Evolutionary conservation across 2,888 invertebrate genomes (phyloP).

Genomic region (Stenotaenia linearis): DNA sequence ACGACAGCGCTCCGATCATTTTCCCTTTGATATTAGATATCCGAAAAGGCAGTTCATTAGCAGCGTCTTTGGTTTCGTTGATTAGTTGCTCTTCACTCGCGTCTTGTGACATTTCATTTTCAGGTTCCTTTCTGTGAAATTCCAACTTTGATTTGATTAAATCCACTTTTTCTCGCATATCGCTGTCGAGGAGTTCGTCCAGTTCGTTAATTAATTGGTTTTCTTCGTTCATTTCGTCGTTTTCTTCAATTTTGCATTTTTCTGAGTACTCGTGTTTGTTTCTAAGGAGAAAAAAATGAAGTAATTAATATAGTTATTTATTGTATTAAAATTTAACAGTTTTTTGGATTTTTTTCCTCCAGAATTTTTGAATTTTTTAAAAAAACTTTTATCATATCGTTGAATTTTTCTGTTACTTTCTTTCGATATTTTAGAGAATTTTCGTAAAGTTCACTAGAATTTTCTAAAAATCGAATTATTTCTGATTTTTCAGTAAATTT

Average conservation of each 20-base stretch:
- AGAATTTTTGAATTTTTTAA: too few species aligned
- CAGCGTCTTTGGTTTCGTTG: not conserved
- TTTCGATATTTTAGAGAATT: too few species aligned
- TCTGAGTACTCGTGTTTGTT: not conserved
- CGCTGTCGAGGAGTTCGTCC: conserved; percentile 35
- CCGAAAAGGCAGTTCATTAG: not conserved
- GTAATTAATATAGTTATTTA: not conserved
- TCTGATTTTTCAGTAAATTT: too few species aligned
- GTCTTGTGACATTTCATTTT: not conserved
- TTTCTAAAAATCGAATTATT: too few species aligned
- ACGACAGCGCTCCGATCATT: conserved; percentile 39
- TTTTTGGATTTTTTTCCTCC: too few species aligned
- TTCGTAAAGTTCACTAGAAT: too few species aligned
- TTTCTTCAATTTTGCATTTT: not conserved
- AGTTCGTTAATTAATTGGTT: conserved; percentile 30
- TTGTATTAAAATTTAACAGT: not conserved
- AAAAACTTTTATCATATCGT: not conserved
- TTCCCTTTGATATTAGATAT: conserved; percentile 39
- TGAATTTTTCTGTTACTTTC: too few species aligned
- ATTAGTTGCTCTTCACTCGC: not conserved
- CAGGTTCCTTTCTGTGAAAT: conserved; percentile 33
- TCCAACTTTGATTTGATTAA: conserved; percentile 35
- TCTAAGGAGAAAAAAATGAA: not conserved
- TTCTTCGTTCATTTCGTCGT: not conserved
- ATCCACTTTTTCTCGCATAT: conserved; percentile 33